These are phyloP conservation scores for Pristionchus arcanus DNA, from an alignment of 2,888 invertebrate species.

Conservation along the genomic window DNA sequence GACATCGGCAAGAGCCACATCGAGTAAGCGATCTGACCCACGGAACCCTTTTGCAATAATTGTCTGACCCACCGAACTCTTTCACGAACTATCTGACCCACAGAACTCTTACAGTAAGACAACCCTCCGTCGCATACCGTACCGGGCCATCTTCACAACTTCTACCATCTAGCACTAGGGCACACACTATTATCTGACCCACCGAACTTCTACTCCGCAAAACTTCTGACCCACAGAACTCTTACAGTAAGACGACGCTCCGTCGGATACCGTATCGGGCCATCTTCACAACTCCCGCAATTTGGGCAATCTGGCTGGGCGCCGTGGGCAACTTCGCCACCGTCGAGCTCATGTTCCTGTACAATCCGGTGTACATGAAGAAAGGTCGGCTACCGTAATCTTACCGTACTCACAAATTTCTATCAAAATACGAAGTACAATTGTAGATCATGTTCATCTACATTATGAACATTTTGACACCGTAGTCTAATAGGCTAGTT, in stretches of 20 bases:
- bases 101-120: constrained; percentile 60
- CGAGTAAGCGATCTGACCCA: constrained; percentile 55
- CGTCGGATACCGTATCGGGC: constrained; percentile 65
- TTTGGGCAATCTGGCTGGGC: constrained; percentile 75
- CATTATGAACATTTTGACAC: too few relatives aligned
- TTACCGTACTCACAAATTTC: not conserved
- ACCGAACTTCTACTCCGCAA: not conserved
- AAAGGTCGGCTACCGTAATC: constrained; percentile 49
- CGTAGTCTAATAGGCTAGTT: too few relatives aligned
- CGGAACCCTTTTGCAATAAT: not conserved
- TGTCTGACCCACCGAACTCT: not conserved
- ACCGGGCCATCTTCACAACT: constrained; percentile 64
- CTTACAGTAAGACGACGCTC: constrained; percentile 61
- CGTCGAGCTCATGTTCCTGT: constrained; percentile 73
- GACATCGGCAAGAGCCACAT: constrained; percentile 65
- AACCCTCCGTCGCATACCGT: constrained; percentile 64
- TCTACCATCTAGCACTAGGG: constrained; percentile 69
- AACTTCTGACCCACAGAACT: too few relatives aligned
- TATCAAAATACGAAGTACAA: too few relatives aligned
- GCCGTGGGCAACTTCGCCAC: constrained; percentile 72
- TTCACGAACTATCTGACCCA: not conserved
- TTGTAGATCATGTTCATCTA: not conserved
- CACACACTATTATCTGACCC: not conserved
- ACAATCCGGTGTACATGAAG: constrained; percentile 65
- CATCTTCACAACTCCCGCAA: constrained; percentile 67